Evolutionary conservation across 2,113 vertebrate species (phyloP), one percentile per base, ranked within the genome.

Genomic region (Tyrannus savana): DNA sequence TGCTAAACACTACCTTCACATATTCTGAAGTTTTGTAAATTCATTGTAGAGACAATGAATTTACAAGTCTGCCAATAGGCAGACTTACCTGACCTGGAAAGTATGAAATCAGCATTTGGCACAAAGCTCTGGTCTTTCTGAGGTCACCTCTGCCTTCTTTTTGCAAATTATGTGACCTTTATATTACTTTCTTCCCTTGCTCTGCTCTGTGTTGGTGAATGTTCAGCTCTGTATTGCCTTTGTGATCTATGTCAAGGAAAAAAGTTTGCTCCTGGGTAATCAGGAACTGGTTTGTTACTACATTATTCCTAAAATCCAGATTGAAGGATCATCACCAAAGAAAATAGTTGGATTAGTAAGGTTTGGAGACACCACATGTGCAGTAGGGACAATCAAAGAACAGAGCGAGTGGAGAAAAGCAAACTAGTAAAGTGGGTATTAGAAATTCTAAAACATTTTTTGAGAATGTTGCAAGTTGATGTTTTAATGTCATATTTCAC

Each of bases 351-450:
- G 3, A 64, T 80, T 23, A 37, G 11, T 52, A 49, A 59, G 7
- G 33, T 35, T 3, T 81, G 17, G 28, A 68, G 15, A n/a, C 7
- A 19, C 4, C 17, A 23, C 12, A 3, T 12, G 11, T 8, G 10
- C 5, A 59, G 30, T 3, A 60, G 24, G 33, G 23, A 52, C 22
- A 83, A 46, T 2, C 8, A 85, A 64, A 0, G 3, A 60, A 11
- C 5, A 83, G 75, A 83, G 30, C 4, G 1, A 3, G 4, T 62
- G 4, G 33, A 60, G 24, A 12, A 82, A 74, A 53, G 2, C 4
- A 74, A 16, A 11, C 1, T 24, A 6, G 5, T 39, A 19, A 56
- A 37, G 4, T 1, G 2, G 4, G 7, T 22, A 27, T 6, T 35
- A 55, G 10, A 56, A 52, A 41, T 64, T 63, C 12, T 44, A 71